Percentiles rank a stretch among this genome's conserved stretches.
Evolutionary conservation across 2,888 invertebrate genomes (phyloP).

Genomic region (Tribolium freemani): DNA sequence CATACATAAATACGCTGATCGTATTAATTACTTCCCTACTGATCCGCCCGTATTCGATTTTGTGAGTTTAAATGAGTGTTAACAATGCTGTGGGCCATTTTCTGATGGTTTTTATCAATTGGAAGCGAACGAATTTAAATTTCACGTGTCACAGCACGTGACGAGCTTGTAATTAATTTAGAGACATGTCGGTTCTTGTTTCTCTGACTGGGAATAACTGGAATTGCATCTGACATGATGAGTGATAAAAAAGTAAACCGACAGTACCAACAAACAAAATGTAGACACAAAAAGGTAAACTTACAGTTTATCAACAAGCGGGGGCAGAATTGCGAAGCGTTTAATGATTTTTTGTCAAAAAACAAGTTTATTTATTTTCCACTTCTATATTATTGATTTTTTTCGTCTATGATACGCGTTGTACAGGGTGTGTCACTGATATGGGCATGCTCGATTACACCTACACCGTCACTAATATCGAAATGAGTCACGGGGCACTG

Average conservation of each 20-base stretch:
- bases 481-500: too few relatives aligned
- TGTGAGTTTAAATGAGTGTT: neutral
- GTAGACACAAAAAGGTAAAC: too few relatives aligned
- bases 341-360: too few relatives aligned
- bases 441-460: too few relatives aligned
- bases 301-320: too few relatives aligned
- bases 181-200: neutral
- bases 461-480: too few relatives aligned
- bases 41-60: neutral
- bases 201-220: neutral
- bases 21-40: neutral
- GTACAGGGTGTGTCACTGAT: too few relatives aligned
- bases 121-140: conserved; percentile 7
- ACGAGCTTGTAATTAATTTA: conserved; percentile 4
- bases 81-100: neutral
- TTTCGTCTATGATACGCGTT: too few relatives aligned
- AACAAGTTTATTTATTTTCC: too few relatives aligned
- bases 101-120: neutral
- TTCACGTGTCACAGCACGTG: conserved; percentile 7
- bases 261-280: neutral
- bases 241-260: neutral
- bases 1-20: neutral
- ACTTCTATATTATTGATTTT: too few relatives aligned
- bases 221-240: neutral
- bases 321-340: too few relatives aligned